These are phyloP conservation scores for Drosophila aldrichi DNA, from an alignment of 2,888 invertebrate species.

Conservation along the genomic window DNA sequence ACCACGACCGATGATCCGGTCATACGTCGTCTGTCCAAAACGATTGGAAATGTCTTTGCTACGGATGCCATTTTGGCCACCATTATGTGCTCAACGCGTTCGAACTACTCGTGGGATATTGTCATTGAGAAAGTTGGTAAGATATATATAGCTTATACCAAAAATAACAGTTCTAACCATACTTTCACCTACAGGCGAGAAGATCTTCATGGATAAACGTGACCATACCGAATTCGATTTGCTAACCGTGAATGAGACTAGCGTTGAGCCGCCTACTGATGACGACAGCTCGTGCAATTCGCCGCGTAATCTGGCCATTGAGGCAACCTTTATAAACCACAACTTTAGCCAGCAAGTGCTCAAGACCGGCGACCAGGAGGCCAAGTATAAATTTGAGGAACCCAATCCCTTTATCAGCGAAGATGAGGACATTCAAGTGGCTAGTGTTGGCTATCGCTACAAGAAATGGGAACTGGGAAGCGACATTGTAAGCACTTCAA, in stretches of 20 bases:
- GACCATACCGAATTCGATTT: constrained; percentile 99
- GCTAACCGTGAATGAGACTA: constrained; percentile 98
- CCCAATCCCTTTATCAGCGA: constrained; percentile 97
- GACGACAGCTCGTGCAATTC: constrained; percentile 98
- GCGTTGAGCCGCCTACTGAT: constrained; percentile 98
- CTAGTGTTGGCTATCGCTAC: constrained; percentile 98
- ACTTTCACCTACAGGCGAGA: constrained; percentile 88
- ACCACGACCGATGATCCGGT: constrained; percentile 99
- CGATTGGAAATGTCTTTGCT: constrained; percentile 98
- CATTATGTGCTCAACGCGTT: constrained; percentile 99
- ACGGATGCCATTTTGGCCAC: constrained; percentile 99
- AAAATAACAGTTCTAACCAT: not conserved
- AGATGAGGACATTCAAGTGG: constrained; percentile 96
- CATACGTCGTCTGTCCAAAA: constrained; percentile 96
- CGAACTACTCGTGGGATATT: constrained; percentile 99
- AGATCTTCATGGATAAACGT: constrained; percentile 98
- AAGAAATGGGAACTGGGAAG: constrained; percentile 98
- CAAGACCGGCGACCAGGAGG: constrained; percentile 90
- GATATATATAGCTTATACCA: constrained; percentile 28
- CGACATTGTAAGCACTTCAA: constrained; percentile 90
- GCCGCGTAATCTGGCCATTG: constrained; percentile 97
- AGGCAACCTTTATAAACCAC: constrained; percentile 99
- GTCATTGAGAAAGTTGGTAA: constrained; percentile 96
- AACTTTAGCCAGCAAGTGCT: constrained; percentile 98
- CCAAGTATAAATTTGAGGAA: constrained; percentile 95